Evolutionary conservation across 2,888 invertebrate species (phyloP).

Genomic region (Melangyna quadrimaculata): DNA sequence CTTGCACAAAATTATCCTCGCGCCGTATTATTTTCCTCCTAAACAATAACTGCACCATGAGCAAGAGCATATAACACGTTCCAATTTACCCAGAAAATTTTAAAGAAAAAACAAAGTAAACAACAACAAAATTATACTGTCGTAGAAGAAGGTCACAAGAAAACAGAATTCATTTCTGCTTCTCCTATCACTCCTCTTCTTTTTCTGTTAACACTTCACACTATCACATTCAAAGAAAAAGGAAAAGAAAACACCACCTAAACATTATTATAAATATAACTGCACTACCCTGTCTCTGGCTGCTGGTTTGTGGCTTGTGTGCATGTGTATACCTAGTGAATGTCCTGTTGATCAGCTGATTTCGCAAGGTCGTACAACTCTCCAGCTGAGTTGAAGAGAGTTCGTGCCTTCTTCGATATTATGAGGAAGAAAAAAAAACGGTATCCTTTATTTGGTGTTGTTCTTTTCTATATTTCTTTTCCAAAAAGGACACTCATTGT

Average conservation of each 20-base stretch:
- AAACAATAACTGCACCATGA: conserved; percentile 26
- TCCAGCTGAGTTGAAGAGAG: conserved; percentile 37
- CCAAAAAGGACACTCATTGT: conserved; percentile 30
- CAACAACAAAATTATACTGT: not conserved
- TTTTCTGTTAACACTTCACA: conserved; percentile 7
- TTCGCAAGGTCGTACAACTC: conserved; percentile 59
- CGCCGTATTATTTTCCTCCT: conserved; percentile 11
- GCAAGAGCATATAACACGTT: conserved; percentile 53
- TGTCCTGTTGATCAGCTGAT: conserved; percentile 71
- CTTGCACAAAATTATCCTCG: conserved; percentile 41
- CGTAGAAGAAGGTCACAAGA: conserved; percentile 13
- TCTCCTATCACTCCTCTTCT: conserved; percentile 29
- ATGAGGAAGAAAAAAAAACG: conserved; percentile 19
- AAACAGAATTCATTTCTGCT: not conserved
- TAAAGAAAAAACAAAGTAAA: not conserved
- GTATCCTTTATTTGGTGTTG: conserved; percentile 18
- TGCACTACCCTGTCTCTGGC: conserved; percentile 10
- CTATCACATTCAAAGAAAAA: conserved; percentile 9
- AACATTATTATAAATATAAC: not conserved
- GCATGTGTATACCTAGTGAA: conserved; percentile 33
- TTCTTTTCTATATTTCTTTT: not conserved
- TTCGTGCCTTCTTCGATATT: not conserved
- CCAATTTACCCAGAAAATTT: conserved; percentile 23
- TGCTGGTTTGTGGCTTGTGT: no score
- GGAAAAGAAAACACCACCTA: conserved; percentile 27